These are phyloP conservation scores for Cepaea nemoralis DNA, from an alignment of 1,140 invertebrate species.

Conservation along the genomic window DNA sequence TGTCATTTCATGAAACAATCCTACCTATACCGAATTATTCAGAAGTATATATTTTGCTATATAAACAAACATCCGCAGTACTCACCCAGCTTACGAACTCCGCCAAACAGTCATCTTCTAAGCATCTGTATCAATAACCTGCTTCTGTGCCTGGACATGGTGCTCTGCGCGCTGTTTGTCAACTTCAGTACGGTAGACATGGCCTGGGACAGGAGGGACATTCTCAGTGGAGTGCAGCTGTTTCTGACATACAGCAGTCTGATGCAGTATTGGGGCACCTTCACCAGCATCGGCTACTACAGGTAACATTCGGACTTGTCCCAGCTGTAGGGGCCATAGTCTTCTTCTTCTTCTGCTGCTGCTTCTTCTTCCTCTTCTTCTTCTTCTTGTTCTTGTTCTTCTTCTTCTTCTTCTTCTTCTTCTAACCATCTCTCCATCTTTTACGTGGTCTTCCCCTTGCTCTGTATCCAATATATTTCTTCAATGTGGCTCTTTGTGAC, in stretches of 20 bases:
- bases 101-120: constrained; percentile 61
- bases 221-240: constrained; percentile 53
- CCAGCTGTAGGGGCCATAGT: no score
- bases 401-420: no score
- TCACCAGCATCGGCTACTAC: constrained; percentile 60
- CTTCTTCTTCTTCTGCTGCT: no score
- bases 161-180: constrained; percentile 47
- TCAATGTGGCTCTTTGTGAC: no score
- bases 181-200: constrained; percentile 38
- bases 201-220: constrained; percentile 4
- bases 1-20: no score
- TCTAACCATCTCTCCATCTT: no score
- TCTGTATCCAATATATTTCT: no score
- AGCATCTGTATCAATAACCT: constrained; percentile 63
- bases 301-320: constrained; percentile 46
- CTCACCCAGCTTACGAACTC: constrained; percentile 58
- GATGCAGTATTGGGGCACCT: constrained; percentile 59
- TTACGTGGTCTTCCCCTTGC: no score
- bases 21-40: neutral
- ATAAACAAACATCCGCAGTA: constrained; percentile 30
- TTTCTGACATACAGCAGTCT: constrained; percentile 52
- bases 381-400: constrained; percentile 1
- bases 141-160: constrained; percentile 51
- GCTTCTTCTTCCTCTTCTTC: no score
- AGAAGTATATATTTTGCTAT: neutral